Evolutionary conservation across 2,797 vertebrate species (phyloP).

Genomic region (Protosalanx chinensis): DNA sequence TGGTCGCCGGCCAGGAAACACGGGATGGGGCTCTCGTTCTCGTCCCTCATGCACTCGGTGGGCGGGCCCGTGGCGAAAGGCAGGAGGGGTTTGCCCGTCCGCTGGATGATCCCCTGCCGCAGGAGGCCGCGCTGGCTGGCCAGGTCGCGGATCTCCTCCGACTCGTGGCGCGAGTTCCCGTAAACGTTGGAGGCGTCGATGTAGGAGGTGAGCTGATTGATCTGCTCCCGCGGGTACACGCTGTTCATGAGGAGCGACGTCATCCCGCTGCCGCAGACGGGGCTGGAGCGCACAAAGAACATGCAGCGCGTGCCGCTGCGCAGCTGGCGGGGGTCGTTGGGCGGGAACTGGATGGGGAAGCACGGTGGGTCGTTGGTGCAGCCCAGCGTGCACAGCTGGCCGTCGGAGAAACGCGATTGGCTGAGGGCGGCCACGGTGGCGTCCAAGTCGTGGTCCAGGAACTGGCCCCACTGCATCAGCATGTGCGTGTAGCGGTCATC

Average conservation of each 20-base stretch:
- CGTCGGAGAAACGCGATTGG: constrained; percentile 94
- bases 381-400: constrained; percentile 85
- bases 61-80: constrained; percentile 94
- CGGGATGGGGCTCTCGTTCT: constrained; percentile 96
- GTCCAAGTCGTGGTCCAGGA: constrained; percentile 95
- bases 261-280: constrained; percentile 96
- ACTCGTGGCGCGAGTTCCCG: constrained; percentile 87
- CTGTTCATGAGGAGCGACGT: constrained; percentile 98
- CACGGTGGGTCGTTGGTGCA: constrained; percentile 95
- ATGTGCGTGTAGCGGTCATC: constrained; percentile 94
- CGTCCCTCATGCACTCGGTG: constrained; percentile 96
- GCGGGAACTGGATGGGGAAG: constrained; percentile 91
- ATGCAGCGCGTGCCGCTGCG: constrained; percentile 88
- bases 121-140: constrained; percentile 95
- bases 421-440: constrained; percentile 91
- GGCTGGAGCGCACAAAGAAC: constrained; percentile 97
- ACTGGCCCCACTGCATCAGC: constrained; percentile 99
- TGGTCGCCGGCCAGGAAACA: constrained; percentile 97
- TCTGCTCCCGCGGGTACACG: constrained; percentile 94
- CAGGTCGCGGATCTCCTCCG: constrained; percentile 86
- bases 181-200: constrained; percentile 96
- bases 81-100: constrained; percentile 92
- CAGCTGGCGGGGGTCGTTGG: constrained; percentile 82
- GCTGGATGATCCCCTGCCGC: constrained; percentile 91
- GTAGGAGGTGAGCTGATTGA: constrained; percentile 96